Percentiles rank a stretch among this genome's conserved stretches.
phyloP scores from a whole-genome alignment of 2,888 invertebrate genomes.

The Melipona beecheii region DNA sequence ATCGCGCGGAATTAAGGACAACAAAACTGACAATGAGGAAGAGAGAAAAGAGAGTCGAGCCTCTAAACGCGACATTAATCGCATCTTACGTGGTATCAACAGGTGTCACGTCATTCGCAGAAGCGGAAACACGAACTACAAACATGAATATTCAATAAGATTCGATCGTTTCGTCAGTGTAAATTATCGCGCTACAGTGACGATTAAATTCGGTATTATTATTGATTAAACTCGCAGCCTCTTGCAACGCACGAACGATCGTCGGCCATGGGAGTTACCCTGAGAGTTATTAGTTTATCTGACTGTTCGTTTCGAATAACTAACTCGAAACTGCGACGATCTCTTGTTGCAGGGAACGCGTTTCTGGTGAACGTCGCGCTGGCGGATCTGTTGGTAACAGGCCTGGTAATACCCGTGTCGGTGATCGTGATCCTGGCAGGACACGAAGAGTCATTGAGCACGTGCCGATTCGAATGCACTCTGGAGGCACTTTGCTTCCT shows the following conservation, averaged over 20 bases:
- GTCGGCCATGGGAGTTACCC: neutral
- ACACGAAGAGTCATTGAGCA: slow-evolving; percentile 85
- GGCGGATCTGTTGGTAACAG: slow-evolving; percentile 89
- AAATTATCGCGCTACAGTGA: neutral
- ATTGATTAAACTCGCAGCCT: too few species aligned
- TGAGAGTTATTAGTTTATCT: neutral
- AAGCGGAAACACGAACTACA: neutral
- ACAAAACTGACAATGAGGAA: too few species aligned
- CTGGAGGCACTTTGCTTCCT: slow-evolving; percentile 88
- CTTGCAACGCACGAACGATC: neutral
- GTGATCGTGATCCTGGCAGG: slow-evolving; percentile 90
- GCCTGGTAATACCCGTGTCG: slow-evolving; percentile 89
- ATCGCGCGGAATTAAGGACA: too few species aligned
- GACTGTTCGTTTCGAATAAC: neutral
- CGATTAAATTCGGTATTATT: neutral
- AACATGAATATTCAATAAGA: neutral
- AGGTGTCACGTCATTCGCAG: neutral
- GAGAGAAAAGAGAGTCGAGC: too few species aligned
- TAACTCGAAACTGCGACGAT: neutral
- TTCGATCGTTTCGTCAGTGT: neutral
- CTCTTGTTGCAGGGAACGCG: slow-evolving; percentile 86
- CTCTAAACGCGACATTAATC: too few species aligned
- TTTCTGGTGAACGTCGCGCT: slow-evolving; percentile 90
- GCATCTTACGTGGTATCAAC: neutral
- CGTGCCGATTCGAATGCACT: slow-evolving; percentile 89